phyloP scores from a whole-genome alignment of 2,888 invertebrate genomes.

The Pseudococcus jackbeardsleyi region DNA sequence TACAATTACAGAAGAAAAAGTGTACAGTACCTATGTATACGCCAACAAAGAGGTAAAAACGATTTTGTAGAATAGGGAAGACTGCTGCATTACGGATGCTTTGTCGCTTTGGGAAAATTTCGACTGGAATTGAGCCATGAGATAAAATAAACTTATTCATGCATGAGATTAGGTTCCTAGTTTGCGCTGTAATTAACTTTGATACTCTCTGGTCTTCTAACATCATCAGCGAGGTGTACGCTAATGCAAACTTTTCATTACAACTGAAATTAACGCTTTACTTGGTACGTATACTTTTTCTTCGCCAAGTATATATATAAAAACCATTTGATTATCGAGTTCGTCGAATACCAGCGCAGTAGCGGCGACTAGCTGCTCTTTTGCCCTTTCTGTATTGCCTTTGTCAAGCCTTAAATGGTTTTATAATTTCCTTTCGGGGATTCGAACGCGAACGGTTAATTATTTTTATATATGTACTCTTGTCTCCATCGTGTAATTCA shows the following conservation, averaged over 20 bases:
- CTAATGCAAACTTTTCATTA: conserved; percentile 57
- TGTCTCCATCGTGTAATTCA: background rate
- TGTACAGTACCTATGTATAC: background rate
- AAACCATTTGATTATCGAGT: conserved; percentile 43
- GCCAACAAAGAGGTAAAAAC: conserved; percentile 47
- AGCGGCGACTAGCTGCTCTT: background rate
- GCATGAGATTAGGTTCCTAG: conserved; percentile 57
- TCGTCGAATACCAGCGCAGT: background rate
- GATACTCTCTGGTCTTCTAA: conserved; percentile 56
- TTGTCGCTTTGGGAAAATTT: conserved; percentile 58
- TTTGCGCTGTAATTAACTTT: conserved; percentile 57
- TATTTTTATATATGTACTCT: background rate
- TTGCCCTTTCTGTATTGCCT: no score
- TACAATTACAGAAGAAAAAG: conserved; percentile 48
- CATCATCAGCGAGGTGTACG: conserved; percentile 54
- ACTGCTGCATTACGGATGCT: conserved; percentile 56
- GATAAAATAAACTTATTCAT: conserved; percentile 60
- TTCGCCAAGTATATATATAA: conserved; percentile 34
- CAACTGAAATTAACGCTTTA: conserved; percentile 53
- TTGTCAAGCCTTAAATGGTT: background rate
- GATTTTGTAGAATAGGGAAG: conserved; percentile 30
- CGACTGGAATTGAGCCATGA: conserved; percentile 59
- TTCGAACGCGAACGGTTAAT: background rate
- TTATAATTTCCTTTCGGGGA: conserved; percentile 13
- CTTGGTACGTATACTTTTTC: conserved; percentile 49